Percentiles rank a stretch among this genome's conserved stretches.
Evolutionary conservation across 2,113 vertebrate genomes (phyloP).

Genomic region (Semicossyphus pulcher): DNA sequence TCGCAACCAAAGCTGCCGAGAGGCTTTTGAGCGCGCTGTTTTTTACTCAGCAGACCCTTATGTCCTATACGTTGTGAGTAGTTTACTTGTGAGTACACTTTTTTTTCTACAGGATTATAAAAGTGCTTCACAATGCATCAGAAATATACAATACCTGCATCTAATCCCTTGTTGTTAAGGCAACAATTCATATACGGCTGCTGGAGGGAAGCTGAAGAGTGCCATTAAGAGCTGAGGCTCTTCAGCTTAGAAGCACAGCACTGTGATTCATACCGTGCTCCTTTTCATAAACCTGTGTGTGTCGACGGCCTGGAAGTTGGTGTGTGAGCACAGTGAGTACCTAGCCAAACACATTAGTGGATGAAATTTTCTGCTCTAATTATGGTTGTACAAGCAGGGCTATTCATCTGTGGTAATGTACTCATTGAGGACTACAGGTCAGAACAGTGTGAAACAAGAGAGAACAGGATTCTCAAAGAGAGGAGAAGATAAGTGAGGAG

Average conservation of each 20-base stretch:
- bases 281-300: constrained; percentile 52
- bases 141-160: constrained; percentile 29
- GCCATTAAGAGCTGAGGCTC: constrained; percentile 52
- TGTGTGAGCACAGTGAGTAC: constrained; percentile 47
- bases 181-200: constrained; percentile 34
- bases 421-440: constrained; percentile 56
- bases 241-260: constrained; percentile 48
- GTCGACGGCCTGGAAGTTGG: constrained; percentile 42
- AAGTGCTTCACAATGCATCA: background rate
- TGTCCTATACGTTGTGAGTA: background rate
- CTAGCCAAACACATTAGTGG: constrained; percentile 70
- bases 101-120: constrained; percentile 10
- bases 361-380: constrained; percentile 70
- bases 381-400: constrained; percentile 42
- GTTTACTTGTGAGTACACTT: constrained; percentile 14
- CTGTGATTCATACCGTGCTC: constrained; percentile 46
- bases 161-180: constrained; percentile 43
- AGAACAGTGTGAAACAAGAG: constrained; percentile 58
- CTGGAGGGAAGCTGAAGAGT: constrained; percentile 31
- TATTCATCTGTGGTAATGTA: constrained; percentile 70
- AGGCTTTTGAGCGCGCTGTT: background rate
- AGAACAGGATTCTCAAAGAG: constrained; percentile 46
- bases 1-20: background rate
- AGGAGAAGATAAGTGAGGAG: background rate
- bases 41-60: background rate